Evolutionary conservation across 2,113 vertebrate species (phyloP).

Genomic region (Podiceps cristatus): DNA sequence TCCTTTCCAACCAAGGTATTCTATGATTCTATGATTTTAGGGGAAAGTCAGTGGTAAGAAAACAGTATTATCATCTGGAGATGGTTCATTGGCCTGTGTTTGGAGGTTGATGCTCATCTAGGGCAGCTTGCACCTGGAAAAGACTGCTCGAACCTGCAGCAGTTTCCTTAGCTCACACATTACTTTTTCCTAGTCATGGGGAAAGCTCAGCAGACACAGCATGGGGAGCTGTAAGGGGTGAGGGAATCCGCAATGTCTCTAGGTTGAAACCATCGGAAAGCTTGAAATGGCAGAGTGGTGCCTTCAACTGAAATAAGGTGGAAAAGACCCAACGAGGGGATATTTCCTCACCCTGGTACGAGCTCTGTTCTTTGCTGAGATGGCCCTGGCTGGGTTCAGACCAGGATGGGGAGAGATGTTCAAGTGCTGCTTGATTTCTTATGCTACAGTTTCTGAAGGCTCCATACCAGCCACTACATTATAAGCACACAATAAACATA

Average conservation of each 20-base stretch:
- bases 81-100: background rate
- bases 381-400: background rate
- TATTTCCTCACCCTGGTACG: background rate
- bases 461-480: background rate
- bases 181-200: background rate
- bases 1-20: too few relatives aligned
- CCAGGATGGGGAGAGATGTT: background rate
- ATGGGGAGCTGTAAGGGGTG: background rate
- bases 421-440: background rate
- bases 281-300: background rate
- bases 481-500: background rate
- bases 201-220: background rate
- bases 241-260: background rate
- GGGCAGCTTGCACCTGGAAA: background rate
- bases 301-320: background rate
- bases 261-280: background rate
- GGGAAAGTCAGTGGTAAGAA: background rate
- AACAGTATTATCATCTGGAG: background rate
- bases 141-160: background rate
- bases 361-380: background rate
- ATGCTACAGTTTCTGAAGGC: background rate
- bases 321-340: background rate
- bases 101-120: background rate
- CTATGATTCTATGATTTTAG: background rate
- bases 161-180: background rate